These are phyloP conservation scores for Coluber constrictor DNA, from an alignment of 2,797 vertebrate species.

Conservation along the genomic window DNA sequence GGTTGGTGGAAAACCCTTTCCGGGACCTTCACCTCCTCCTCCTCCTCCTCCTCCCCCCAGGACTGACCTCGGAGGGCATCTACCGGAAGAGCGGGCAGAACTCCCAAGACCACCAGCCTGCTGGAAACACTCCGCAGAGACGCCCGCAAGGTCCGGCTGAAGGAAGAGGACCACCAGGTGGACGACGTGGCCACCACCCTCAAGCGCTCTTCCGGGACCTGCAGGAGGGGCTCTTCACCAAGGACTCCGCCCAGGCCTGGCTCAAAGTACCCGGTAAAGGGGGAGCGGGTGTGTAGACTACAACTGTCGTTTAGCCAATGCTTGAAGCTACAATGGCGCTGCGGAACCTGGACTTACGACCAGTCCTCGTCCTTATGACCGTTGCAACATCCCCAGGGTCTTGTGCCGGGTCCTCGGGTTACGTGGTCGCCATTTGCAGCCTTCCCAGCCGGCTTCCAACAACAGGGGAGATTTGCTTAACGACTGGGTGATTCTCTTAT, in stretches of 20 bases:
- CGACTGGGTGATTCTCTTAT: accelerated
- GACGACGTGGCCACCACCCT: slow-evolving; percentile 90
- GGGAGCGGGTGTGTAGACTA: too few relatives aligned
- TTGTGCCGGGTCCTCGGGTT: too few relatives aligned
- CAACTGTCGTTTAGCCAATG: accelerated
- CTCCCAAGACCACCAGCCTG: slow-evolving; percentile 84
- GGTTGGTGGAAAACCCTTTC: neutral
- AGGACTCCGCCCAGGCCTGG: slow-evolving; percentile 70
- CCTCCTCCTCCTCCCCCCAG: slow-evolving; percentile 57
- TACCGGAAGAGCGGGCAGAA: slow-evolving; percentile 95
- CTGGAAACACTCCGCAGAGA: slow-evolving; percentile 81
- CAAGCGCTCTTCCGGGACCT: slow-evolving; percentile 91
- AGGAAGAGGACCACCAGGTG: slow-evolving; percentile 88
- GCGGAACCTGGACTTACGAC: too few relatives aligned
- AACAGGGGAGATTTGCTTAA: too few relatives aligned
- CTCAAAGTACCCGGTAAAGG: slow-evolving; percentile 73
- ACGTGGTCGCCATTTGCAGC: too few relatives aligned
- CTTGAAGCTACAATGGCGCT: neutral
- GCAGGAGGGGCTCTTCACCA: slow-evolving; percentile 83
- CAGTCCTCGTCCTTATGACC: neutral
- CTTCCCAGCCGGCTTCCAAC: too few relatives aligned
- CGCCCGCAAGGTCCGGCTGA: slow-evolving; percentile 82
- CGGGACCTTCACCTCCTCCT: neutral
- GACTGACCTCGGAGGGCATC: slow-evolving; percentile 89
- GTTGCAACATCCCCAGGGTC: neutral